These are phyloP conservation scores for Lophius americanus DNA, from an alignment of 2,797 vertebrate species.

Conservation along the genomic window DNA sequence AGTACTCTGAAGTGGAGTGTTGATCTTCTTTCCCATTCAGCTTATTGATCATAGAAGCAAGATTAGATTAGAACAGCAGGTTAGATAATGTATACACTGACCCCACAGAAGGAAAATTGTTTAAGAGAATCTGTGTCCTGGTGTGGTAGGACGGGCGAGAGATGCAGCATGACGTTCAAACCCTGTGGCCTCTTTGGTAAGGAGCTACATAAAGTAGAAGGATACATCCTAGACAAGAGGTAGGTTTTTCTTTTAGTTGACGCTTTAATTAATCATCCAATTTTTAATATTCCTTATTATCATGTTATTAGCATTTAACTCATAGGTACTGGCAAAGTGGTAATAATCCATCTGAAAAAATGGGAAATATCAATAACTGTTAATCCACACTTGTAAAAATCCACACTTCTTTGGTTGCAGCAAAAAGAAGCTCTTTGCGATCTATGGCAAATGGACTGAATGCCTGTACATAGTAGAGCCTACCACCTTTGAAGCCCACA, in stretches of 20 bases:
- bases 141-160: slow-evolving; percentile 91
- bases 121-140: slow-evolving; percentile 66
- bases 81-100: slow-evolving; percentile 66
- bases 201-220: slow-evolving; percentile 98
- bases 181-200: slow-evolving; percentile 97
- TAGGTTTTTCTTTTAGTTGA: slow-evolving; percentile 55
- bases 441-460: slow-evolving; percentile 99
- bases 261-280: neutral
- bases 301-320: neutral
- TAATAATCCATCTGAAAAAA: neutral
- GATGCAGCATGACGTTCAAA: slow-evolving; percentile 93
- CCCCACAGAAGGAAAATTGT: slow-evolving; percentile 31
- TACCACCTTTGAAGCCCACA: slow-evolving; percentile 87
- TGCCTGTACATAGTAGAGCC: slow-evolving; percentile 91
- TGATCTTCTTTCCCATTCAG: slow-evolving; percentile 53
- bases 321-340: neutral
- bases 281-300: slow-evolving; percentile 1
- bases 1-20: slow-evolving; percentile 21
- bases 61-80: slow-evolving; percentile 51
- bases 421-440: slow-evolving; percentile 93
- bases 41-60: slow-evolving; percentile 61
- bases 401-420: slow-evolving; percentile 70
- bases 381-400: slow-evolving; percentile 3
- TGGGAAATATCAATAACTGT: too few relatives aligned
- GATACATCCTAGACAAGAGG: slow-evolving; percentile 98